Conservation (phyloP, 2,888 invertebrate genomes). For the Tuta absoluta region DNA sequence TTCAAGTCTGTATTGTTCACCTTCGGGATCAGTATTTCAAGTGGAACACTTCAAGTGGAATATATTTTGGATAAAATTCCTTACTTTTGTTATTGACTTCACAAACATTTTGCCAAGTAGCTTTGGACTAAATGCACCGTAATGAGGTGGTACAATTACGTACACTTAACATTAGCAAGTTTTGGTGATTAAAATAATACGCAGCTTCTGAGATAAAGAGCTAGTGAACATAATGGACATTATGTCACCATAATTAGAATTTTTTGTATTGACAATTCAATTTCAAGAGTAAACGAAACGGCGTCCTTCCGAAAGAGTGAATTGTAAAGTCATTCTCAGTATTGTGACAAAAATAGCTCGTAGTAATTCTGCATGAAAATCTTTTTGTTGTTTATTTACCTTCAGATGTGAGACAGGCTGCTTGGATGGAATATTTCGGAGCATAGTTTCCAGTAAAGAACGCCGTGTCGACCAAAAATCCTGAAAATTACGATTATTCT, state of each 20-base stretch:
- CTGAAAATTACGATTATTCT: conserved; percentile 45
- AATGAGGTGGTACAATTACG: not conserved
- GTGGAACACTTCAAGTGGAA: too few species aligned
- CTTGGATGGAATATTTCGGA: conserved; percentile 83
- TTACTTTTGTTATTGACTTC: too few species aligned
- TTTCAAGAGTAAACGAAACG: not conserved
- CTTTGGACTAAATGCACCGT: too few species aligned
- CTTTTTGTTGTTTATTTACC: conserved; percentile 61
- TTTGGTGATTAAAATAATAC: not conserved
- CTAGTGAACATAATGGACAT: not conserved
- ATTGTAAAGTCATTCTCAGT: too few species aligned
- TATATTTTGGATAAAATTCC: too few species aligned
- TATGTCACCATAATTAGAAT: not conserved
- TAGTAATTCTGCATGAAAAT: too few species aligned
- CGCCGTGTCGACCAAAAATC: conserved; percentile 81
- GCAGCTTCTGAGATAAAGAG: not conserved
- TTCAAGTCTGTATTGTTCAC: too few species aligned
- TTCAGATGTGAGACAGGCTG: conserved; percentile 72
- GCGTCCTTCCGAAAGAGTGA: too few species aligned
- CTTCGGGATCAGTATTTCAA: too few species aligned
- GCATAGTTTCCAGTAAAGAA: conserved; percentile 84
- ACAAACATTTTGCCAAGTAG: too few species aligned
- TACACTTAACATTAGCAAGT: not conserved
- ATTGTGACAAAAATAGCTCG: too few species aligned
- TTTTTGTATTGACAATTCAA: not conserved